phyloP scores from a whole-genome alignment of 2,797 vertebrate species.

The Chaenodraco wilsoni region DNA sequence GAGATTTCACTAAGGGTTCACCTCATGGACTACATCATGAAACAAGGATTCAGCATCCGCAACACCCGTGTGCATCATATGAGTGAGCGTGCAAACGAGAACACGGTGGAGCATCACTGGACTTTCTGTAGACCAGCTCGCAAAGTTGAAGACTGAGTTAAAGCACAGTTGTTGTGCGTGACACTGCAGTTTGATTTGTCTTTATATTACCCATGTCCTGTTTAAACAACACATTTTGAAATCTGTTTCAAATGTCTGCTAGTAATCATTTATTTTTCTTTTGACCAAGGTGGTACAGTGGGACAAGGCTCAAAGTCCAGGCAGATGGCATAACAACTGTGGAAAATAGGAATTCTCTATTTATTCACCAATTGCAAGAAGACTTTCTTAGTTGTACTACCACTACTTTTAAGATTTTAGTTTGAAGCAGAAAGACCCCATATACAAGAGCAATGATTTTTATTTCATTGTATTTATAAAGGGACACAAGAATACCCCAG shows the following conservation, averaged over 20 bases:
- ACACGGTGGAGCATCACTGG: conserved; percentile 99
- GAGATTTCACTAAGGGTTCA: conserved; percentile 96
- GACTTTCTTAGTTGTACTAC: background rate
- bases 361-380: conserved; percentile 12
- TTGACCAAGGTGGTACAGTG: background rate
- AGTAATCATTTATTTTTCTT: background rate
- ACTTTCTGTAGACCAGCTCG: conserved; percentile 96
- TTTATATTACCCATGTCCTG: conserved; percentile 30
- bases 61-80: conserved; percentile 98
- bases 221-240: background rate
- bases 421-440: background rate
- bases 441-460: background rate
- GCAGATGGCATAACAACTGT: conserved; percentile 16
- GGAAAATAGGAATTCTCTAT: conserved; percentile 28
- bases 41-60: conserved; percentile 96
- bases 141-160: conserved; percentile 94
- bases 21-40: conserved; percentile 99
- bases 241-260: conserved; percentile 14
- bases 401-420: conserved; percentile 11
- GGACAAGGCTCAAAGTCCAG: conserved; percentile 23
- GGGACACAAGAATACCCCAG: background rate
- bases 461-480: conserved; percentile 5
- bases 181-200: conserved; percentile 30
- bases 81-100: conserved; percentile 98
- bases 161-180: conserved; percentile 6